phyloP scores from a whole-genome alignment of 2,797 vertebrate species.

The Coregonus suidteri region DNA sequence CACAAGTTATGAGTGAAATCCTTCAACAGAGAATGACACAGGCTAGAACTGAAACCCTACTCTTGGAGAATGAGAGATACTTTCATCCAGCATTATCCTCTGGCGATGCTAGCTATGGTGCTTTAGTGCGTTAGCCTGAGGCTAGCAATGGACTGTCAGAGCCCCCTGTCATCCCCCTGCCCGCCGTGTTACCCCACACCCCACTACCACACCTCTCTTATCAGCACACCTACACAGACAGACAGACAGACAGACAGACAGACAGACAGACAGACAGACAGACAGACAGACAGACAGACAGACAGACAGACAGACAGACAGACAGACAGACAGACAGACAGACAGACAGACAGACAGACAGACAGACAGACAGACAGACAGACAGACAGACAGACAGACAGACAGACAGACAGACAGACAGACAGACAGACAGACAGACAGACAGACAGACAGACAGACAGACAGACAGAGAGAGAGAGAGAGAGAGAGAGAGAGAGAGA shows the following conservation, averaged over 20 bases:
- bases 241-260: neutral
- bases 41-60: neutral
- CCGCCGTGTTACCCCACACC: neutral
- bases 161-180: constrained; percentile 51
- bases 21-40: neutral
- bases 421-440: neutral
- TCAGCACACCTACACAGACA: neutral
- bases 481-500: constrained; percentile 15
- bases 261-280: too few relatives aligned
- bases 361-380: constrained; percentile 16
- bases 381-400: constrained; percentile 1
- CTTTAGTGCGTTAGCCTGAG: neutral
- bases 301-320: constrained; percentile 9
- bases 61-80: neutral
- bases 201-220: neutral
- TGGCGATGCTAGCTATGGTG: neutral
- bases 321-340: too few relatives aligned
- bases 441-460: constrained; percentile 12
- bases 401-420: too few relatives aligned
- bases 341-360: neutral
- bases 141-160: constrained; percentile 17
- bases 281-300: constrained; percentile 8
- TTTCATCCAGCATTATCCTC: neutral
- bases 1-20: neutral
- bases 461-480: too few relatives aligned